Base-by-base conservation (phyloP, 2,888 invertebrate species). In the Cheilosia pagana region DNA sequence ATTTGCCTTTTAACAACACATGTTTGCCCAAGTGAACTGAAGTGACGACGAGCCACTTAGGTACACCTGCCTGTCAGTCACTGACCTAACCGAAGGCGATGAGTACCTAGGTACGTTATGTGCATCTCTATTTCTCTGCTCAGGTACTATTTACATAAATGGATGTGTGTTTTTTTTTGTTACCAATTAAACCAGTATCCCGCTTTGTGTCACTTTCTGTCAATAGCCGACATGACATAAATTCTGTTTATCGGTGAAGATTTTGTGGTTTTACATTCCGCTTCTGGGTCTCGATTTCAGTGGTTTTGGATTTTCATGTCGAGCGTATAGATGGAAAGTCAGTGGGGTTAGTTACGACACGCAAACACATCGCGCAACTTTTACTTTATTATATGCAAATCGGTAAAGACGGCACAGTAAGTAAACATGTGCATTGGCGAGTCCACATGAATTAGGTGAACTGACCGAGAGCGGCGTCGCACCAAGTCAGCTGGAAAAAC, bases 21-120 rank as follows among this genome's bases (percentile, higher is more conserved):
- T 72, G 72, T 72, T 72, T 63, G 62, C 53, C 53, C 72, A 72
- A 63, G 53, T 55, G 53, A 53, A 72, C 43, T 60, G 72, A 35
- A 43, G 21, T 52, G 62, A 55, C 62, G 52, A 48, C 45, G 35
- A 53, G 25, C 72, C 52, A 62, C 52, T 72, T 53, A 31, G 52
- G 23, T 45, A 43, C 60, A 62, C 71, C 41, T 41, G 52, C 21
- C 43, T 41, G 41, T 41, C 59, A 39, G 25, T 23, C 50, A n/a
- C 23, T 19, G 52, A 19, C 43, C 28, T 28, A 28, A 2, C 7
- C 28, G 28, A 28, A 28, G 28, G 28, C 50, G 48, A 10, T 14
- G 50, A 50, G 12, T 45, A 31, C 65, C 39, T 14, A 23, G 25
- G 12, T 45, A 31, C 65, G 39, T 41, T 12, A 39, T 5, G 0